phyloP scores from a whole-genome alignment of 2,113 vertebrate species.

The Mixornis gularis region DNA sequence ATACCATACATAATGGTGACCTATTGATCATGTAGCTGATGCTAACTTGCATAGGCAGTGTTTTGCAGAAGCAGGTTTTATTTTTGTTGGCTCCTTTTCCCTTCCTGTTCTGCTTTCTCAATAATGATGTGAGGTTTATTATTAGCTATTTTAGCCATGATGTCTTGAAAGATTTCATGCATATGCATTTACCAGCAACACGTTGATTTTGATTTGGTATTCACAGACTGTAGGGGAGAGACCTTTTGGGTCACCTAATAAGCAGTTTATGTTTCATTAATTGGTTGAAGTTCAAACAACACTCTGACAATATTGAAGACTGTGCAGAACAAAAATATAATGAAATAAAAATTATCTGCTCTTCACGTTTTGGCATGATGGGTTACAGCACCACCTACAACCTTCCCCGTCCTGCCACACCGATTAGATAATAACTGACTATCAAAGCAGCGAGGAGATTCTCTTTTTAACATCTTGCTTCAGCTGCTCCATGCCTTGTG shows the following conservation, averaged over 20 bases:
- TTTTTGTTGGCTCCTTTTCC: slow-evolving; percentile 15
- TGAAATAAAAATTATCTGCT: slow-evolving; percentile 54
- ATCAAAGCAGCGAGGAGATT: neutral
- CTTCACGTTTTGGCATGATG: slow-evolving; percentile 27
- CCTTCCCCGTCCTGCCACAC: neutral
- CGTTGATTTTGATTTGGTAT: slow-evolving; percentile 47
- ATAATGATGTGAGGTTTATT: slow-evolving; percentile 5
- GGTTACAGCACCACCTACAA: slow-evolving; percentile 31
- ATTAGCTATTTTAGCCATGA: slow-evolving; percentile 34
- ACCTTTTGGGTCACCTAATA: slow-evolving; percentile 58
- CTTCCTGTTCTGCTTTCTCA: slow-evolving; percentile 21
- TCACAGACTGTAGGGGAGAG: slow-evolving; percentile 18
- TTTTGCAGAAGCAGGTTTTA: slow-evolving; percentile 3
- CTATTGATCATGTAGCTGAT: slow-evolving; percentile 15
- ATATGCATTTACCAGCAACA: slow-evolving; percentile 33
- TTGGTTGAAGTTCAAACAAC: slow-evolving; percentile 53
- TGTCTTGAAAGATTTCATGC: slow-evolving; percentile 39
- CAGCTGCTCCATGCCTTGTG: neutral
- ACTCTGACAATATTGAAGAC: slow-evolving; percentile 33
- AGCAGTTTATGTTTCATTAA: slow-evolving; percentile 60
- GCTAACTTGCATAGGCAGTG: neutral
- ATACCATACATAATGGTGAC: neutral
- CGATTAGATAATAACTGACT: slow-evolving; percentile 25
- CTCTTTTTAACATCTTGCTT: neutral
- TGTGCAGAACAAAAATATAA: slow-evolving; percentile 52